A percentile compares a stretch with the other conserved stretches of the same genome.
phyloP scores from a whole-genome alignment of 2,113 vertebrate species.

The Menura novaehollandiae region DNA sequence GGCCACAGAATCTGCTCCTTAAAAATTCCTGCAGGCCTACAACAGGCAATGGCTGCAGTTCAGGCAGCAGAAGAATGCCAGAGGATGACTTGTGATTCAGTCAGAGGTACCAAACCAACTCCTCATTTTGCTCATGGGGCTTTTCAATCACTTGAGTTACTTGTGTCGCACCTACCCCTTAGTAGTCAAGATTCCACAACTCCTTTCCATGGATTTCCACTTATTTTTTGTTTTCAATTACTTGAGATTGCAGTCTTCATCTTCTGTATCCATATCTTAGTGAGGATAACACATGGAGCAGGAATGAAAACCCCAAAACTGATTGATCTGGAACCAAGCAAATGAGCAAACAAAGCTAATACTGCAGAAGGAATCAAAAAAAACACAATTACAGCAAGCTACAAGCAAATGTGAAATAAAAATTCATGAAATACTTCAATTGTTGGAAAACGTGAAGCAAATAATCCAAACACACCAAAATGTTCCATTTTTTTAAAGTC shows the following conservation, averaged over 20 bases:
- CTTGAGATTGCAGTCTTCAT: not conserved
- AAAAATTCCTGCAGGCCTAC: not conserved
- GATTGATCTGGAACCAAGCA: not conserved
- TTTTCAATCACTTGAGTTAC: not conserved
- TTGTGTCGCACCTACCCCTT: fast-evolving
- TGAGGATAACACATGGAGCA: not conserved
- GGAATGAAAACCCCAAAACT: not conserved
- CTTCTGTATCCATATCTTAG: not conserved
- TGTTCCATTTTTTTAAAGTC: not conserved
- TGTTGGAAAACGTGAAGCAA: not conserved
- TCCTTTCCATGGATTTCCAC: not conserved
- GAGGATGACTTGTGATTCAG: not conserved
- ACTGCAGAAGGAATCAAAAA: not conserved
- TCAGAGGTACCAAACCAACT: not conserved
- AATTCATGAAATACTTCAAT: not conserved
- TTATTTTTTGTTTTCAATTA: not conserved
- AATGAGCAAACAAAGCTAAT: not conserved
- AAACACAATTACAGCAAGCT: not conserved
- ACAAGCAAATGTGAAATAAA: not conserved
- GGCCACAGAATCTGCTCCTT: not conserved
- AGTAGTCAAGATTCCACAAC: not conserved
- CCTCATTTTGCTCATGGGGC: fast-evolving
- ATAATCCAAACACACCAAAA: not conserved
- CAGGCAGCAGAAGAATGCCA: not conserved
- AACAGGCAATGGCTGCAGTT: not conserved